These are phyloP conservation scores for Ramphastos sulfuratus DNA, from an alignment of 2,113 vertebrate genomes.

Conservation along the genomic window DNA sequence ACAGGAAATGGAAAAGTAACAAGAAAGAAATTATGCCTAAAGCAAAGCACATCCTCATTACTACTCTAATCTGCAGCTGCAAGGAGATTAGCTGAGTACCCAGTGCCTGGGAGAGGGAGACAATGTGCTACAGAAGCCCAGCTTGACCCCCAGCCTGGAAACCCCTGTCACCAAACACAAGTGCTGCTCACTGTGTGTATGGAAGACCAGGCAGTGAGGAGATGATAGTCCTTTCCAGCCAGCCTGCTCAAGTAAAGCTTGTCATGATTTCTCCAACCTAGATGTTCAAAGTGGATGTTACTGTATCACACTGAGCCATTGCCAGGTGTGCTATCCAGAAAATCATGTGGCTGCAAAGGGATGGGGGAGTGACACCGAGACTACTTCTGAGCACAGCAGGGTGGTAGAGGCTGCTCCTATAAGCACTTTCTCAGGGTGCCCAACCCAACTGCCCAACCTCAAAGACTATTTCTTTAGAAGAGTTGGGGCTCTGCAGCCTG, in stretches of 20 bases:
- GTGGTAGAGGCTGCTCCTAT: neutral
- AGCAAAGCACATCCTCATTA: neutral
- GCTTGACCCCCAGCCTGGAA: neutral
- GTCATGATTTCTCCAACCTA: neutral
- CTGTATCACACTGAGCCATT: neutral
- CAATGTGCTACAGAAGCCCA: neutral
- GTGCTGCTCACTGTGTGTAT: neutral
- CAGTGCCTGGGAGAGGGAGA: neutral
- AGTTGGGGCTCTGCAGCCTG: too few species aligned
- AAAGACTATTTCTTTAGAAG: neutral
- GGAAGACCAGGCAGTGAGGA: neutral
- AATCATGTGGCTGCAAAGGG: neutral
- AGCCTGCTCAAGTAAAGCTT: neutral
- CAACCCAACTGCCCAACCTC: neutral
- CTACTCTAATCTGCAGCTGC: neutral
- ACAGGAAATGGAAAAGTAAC: neutral
- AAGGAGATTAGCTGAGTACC: neutral
- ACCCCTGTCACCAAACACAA: accelerated
- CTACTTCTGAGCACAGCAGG: neutral
- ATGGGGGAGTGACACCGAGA: neutral
- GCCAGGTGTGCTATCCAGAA: accelerated
- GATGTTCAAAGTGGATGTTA: neutral
- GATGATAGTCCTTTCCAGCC: neutral
- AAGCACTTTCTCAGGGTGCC: neutral
- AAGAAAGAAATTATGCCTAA: neutral